Conservation (phyloP, 2,888 invertebrate species). For the Leucania comma region DNA sequence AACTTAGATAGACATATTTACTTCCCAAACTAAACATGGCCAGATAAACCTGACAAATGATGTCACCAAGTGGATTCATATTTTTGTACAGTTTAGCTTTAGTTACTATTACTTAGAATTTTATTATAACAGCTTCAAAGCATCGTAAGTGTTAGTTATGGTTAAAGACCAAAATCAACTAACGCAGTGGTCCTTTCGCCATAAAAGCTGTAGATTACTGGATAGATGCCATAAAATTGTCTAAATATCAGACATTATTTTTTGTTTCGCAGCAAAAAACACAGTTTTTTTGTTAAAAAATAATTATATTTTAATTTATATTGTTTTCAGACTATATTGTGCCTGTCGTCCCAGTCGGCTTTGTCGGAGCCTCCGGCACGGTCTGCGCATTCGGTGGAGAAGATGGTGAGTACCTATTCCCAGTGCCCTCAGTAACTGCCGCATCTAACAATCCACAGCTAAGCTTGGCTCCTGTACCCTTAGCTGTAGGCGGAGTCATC, state of each 20-base stretch:
- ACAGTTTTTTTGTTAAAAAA: no score
- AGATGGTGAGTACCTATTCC: conserved; percentile 58
- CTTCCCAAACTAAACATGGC: no score
- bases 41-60: neutral
- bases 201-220: no score
- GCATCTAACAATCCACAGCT: neutral
- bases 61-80: neutral
- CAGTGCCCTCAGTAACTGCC: neutral
- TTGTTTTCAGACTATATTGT: conserved; percentile 71
- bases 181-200: neutral
- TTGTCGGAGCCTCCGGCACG: conserved; percentile 8
- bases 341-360: conserved; percentile 46
- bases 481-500: neutral
- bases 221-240: no score
- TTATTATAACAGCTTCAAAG: no score
- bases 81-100: no score
- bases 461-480: neutral
- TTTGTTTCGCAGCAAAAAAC: no score
- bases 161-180: no score
- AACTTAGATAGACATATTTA: neutral
- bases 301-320: neutral
- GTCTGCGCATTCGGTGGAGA: conserved; percentile 72
- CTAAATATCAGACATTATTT: no score
- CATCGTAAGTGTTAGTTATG: no score
- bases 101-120: no score